phyloP scores from a whole-genome alignment of 2,113 vertebrate species.

The Leuciscus idus region DNA sequence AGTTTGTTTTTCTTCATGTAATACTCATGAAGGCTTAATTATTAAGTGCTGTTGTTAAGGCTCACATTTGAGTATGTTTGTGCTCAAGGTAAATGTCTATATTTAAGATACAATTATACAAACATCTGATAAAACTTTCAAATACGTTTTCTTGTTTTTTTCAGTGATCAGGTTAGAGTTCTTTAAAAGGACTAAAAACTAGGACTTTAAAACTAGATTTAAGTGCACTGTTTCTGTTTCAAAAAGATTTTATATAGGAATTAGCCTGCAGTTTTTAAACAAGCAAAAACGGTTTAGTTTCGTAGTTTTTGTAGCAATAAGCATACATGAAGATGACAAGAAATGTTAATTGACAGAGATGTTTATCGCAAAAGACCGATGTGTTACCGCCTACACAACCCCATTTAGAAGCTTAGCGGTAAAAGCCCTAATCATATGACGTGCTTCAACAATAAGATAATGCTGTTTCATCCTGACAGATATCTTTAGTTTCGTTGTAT shows the following conservation, averaged over 20 bases:
- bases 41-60: neutral
- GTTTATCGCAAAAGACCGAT: neutral
- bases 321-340: neutral
- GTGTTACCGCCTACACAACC: neutral
- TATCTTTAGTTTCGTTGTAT: neutral
- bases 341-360: neutral
- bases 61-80: neutral
- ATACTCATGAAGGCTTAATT: neutral
- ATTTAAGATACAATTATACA: neutral
- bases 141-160: neutral
- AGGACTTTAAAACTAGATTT: neutral
- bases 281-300: neutral
- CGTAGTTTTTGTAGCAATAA: neutral
- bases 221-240: neutral
- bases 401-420: neutral
- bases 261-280: neutral
- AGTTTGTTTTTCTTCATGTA: neutral
- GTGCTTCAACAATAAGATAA: neutral
- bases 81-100: neutral
- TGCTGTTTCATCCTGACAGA: neutral
- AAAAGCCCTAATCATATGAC: neutral
- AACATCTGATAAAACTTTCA: neutral
- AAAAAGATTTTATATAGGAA: neutral
- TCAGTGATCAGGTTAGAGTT: neutral
- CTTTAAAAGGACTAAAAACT: neutral